A percentile compares a stretch with the other conserved stretches of the same genome.
phyloP scores from a whole-genome alignment of 2,113 vertebrate genomes.

The Megaleporinus macrocephalus region DNA sequence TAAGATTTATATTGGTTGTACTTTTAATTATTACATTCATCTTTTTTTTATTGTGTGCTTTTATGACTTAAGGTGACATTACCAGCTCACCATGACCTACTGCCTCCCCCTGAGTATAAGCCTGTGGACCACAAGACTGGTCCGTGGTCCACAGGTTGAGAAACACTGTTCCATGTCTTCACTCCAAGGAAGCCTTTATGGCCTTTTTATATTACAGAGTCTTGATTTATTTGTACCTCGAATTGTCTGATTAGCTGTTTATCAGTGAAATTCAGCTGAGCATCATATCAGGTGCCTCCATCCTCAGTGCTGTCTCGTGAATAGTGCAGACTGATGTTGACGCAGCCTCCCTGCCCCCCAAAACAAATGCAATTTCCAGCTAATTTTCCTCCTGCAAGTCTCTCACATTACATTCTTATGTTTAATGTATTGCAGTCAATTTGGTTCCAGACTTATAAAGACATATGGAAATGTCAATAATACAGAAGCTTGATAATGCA shows the following conservation, averaged over 20 bases:
- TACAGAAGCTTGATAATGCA: background rate
- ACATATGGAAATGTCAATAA: conserved; percentile 6
- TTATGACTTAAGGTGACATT: too few species aligned
- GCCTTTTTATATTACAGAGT: background rate
- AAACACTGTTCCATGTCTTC: too few species aligned
- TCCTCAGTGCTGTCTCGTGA: background rate
- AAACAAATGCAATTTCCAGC: background rate
- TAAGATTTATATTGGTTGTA: too few species aligned
- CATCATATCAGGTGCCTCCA: background rate
- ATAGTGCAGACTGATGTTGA: background rate
- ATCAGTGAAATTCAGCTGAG: background rate
- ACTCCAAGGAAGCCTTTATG: too few species aligned
- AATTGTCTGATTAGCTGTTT: background rate
- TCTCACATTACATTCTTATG: background rate
- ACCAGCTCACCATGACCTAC: too few species aligned
- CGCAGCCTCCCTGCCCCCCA: background rate
- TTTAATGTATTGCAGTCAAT: conserved; percentile 21
- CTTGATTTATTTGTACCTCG: background rate
- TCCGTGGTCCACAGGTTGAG: too few species aligned
- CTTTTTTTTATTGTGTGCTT: too few species aligned
- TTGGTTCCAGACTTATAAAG: conserved; percentile 11
- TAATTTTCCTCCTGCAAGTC: background rate
- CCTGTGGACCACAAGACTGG: too few species aligned
- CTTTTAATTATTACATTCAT: too few species aligned
- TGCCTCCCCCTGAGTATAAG: too few species aligned